A percentile compares a stretch with the other conserved stretches of the same genome.
phyloP scores from a whole-genome alignment of 2,888 invertebrate genomes.

The Strigamia maritima region DNA sequence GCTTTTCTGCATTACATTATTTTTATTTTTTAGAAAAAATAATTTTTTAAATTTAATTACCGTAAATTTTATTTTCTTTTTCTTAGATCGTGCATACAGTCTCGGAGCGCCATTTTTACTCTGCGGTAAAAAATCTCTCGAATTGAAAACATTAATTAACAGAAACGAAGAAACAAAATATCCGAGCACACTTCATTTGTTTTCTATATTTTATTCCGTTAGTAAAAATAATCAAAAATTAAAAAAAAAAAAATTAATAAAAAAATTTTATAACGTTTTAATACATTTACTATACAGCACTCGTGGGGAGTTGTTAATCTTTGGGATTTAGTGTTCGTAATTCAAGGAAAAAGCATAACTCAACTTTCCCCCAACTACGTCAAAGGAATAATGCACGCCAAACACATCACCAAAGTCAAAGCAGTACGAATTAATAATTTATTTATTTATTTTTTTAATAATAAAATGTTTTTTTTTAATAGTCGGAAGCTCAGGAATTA shows the following conservation, averaged over 20 bases:
- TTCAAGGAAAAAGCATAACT: conserved; percentile 48
- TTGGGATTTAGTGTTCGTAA: conserved; percentile 52
- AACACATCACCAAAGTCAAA: conserved; percentile 50
- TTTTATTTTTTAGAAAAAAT: no score
- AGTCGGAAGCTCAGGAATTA: conserved; percentile 52
- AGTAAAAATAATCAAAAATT: background rate
- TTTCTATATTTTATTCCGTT: conserved; percentile 23
- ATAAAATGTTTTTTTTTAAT: conserved; percentile 37
- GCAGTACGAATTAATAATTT: conserved; percentile 47
- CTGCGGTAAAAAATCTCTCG: conserved; percentile 47
- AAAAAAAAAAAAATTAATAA: background rate
- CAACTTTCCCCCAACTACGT: conserved; percentile 49
- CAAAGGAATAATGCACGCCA: conserved; percentile 53
- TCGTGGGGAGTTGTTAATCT: conserved; percentile 50
- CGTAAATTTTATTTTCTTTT: background rate
- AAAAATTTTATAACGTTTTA: background rate
- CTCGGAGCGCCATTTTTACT: conserved; percentile 45
- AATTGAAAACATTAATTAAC: conserved; percentile 43
- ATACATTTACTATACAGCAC: conserved; percentile 46
- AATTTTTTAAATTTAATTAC: background rate
- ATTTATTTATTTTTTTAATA: background rate
- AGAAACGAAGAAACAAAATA: conserved; percentile 21
- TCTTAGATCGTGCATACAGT: conserved; percentile 25
- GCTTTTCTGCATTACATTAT: no score
- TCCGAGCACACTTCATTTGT: background rate